phyloP scores from a whole-genome alignment of 2,888 invertebrate genomes.

The Herminia tarsipennalis region DNA sequence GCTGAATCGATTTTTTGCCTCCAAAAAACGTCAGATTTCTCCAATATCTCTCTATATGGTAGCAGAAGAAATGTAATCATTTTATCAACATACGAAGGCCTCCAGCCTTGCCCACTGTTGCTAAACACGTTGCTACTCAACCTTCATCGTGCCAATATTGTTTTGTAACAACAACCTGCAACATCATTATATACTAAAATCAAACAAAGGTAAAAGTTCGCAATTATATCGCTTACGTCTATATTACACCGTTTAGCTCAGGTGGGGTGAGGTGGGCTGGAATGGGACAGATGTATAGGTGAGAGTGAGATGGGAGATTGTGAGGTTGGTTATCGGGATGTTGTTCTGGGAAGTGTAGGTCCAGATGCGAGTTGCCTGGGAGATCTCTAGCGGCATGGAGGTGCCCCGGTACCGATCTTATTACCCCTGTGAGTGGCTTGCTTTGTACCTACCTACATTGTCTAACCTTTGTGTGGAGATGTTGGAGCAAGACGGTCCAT shows the following conservation, averaged over 20 bases:
- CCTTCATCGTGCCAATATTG: constrained; percentile 5
- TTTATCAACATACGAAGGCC: background rate
- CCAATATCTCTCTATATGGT: too few relatives aligned
- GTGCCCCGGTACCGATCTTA: constrained; percentile 82
- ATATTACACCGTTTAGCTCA: constrained; percentile 57
- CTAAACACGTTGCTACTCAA: constrained; percentile 2
- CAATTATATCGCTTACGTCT: constrained; percentile 64
- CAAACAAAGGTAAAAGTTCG: constrained; percentile 51
- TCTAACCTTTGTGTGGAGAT: constrained; percentile 26
- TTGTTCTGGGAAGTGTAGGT: constrained; percentile 56
- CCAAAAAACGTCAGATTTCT: too few relatives aligned
- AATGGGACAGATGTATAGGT: constrained; percentile 36
- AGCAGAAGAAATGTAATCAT: too few relatives aligned
- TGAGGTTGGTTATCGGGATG: constrained; percentile 43
- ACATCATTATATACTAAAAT: constrained; percentile 35
- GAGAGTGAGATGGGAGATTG: constrained; percentile 31
- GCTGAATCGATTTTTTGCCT: too few relatives aligned
- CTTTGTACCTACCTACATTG: constrained; percentile 18
- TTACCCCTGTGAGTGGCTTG: constrained; percentile 77
- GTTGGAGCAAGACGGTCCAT: constrained; percentile 15
- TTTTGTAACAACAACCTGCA: constrained; percentile 34
- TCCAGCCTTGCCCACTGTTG: background rate
- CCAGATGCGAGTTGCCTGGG: constrained; percentile 77
- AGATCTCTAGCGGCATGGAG: constrained; percentile 80
- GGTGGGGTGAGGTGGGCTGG: constrained; percentile 66